phyloP scores from a whole-genome alignment of 2,797 vertebrate genomes.

The Gallinago nigripennis region DNA sequence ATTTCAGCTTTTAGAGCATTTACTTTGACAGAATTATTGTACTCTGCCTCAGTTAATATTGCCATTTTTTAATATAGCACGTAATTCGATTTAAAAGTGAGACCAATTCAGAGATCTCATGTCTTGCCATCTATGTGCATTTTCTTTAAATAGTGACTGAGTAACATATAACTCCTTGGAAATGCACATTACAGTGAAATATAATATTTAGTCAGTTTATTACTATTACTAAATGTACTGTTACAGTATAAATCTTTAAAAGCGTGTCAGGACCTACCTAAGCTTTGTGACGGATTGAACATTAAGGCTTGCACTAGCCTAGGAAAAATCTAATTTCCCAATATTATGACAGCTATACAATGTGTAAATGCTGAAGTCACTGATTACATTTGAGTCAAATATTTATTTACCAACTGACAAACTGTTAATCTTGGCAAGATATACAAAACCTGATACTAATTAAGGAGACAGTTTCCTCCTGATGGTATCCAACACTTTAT shows the following conservation, averaged over 20 bases:
- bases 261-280: slow-evolving; percentile 20
- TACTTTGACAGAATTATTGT: background rate
- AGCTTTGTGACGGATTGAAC: slow-evolving; percentile 40
- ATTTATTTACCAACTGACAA: slow-evolving; percentile 53
- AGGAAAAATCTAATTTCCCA: slow-evolving; percentile 47
- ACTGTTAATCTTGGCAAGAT: slow-evolving; percentile 5
- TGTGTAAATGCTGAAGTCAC: slow-evolving; percentile 39
- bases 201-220: slow-evolving; percentile 36
- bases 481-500: background rate
- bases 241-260: slow-evolving; percentile 45
- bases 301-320: slow-evolving; percentile 8
- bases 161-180: background rate
- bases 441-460: slow-evolving; percentile 26
- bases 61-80: slow-evolving; percentile 3
- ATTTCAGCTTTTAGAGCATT: background rate
- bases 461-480: background rate
- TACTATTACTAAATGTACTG: slow-evolving; percentile 32
- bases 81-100: slow-evolving; percentile 37
- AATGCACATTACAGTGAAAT: slow-evolving; percentile 9
- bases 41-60: background rate
- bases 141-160: background rate
- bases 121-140: background rate
- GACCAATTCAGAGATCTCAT: background rate
- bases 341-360: slow-evolving; percentile 25
- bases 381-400: slow-evolving; percentile 47